Evolutionary conservation across 2,888 invertebrate species (phyloP).

Genomic region (Subacronicta megacephala): DNA sequence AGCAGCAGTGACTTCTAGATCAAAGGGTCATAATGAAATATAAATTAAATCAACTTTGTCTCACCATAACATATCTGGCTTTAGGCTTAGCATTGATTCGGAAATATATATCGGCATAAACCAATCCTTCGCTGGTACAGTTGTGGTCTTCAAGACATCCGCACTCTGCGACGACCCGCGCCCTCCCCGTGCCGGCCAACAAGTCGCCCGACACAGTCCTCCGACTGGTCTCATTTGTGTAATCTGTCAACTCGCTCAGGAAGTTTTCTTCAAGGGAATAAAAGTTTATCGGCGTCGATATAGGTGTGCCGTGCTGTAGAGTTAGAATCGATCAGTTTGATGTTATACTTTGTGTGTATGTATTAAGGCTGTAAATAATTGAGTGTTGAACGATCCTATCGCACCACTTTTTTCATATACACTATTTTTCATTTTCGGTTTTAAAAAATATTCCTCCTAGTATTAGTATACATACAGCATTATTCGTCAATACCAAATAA

Average conservation of each 20-base stretch:
- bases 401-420: too few relatives aligned
- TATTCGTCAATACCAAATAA: too few relatives aligned
- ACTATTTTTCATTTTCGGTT: too few relatives aligned
- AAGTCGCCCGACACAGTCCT: slow-evolving; percentile 60
- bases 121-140: slow-evolving; percentile 64
- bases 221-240: slow-evolving; percentile 71
- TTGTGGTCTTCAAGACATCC: slow-evolving; percentile 65
- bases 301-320: slow-evolving; percentile 68
- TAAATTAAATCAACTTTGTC: slow-evolving; percentile 5
- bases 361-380: too few relatives aligned
- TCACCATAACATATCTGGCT: slow-evolving; percentile 59
- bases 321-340: slow-evolving; percentile 27
- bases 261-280: slow-evolving; percentile 76
- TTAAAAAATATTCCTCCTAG: too few relatives aligned
- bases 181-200: slow-evolving; percentile 64
- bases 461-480: too few relatives aligned
- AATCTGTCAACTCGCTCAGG: slow-evolving; percentile 73
- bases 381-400: too few relatives aligned
- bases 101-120: slow-evolving; percentile 68
- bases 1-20: too few relatives aligned
- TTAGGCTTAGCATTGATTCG: slow-evolving; percentile 64
- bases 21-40: too few relatives aligned
- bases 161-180: slow-evolving; percentile 69
- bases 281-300: slow-evolving; percentile 67
- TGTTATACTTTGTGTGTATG: too few relatives aligned